phyloP scores from a whole-genome alignment of 37 sponge, comb jelly and placozoan genomes.

The Beroe ovata region DNA sequence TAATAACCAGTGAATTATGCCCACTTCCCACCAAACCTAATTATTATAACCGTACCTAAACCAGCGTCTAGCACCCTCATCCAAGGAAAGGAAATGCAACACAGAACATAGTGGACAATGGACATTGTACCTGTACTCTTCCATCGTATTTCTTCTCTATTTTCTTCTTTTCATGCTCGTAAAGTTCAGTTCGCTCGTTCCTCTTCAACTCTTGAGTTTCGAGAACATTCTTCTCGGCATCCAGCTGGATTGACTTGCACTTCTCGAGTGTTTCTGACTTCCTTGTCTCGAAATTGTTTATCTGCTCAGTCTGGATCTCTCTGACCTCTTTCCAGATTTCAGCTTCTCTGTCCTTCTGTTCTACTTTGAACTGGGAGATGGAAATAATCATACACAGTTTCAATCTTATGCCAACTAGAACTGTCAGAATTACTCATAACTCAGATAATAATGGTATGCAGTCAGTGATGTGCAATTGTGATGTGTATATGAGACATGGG shows the following conservation, averaged over 20 bases:
- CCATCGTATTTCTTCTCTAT: conserved; percentile 59
- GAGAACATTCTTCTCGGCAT: conserved; percentile 26
- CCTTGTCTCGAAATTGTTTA: conserved; percentile 21
- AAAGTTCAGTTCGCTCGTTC: conserved; percentile 39
- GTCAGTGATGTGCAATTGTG: no score
- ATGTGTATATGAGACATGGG: no score
- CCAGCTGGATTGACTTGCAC: conserved; percentile 3
- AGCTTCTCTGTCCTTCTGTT: conserved; percentile 48
- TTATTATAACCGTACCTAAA: no score
- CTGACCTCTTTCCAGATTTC: conserved; percentile 64
- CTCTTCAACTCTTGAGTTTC: conserved; percentile 43
- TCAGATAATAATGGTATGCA: no score
- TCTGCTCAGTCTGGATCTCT: conserved; percentile 64
- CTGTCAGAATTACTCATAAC: no score
- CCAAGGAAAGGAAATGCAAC: no score
- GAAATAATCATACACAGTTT: no score
- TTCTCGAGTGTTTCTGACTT: conserved; percentile 1
- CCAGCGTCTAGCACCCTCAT: no score
- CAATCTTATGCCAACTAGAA: no score
- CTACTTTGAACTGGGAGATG: conserved; percentile 62
- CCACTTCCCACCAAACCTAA: no score
- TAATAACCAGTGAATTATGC: no score
- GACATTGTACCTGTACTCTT: conserved; percentile 30
- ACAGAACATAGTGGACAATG: no score
- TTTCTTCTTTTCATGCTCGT: conserved; percentile 58